Evolutionary conservation across 2,797 vertebrate genomes (phyloP), one percentile per base, ranked within the genome.

Genomic region (Yasuhikotakia modesta): DNA sequence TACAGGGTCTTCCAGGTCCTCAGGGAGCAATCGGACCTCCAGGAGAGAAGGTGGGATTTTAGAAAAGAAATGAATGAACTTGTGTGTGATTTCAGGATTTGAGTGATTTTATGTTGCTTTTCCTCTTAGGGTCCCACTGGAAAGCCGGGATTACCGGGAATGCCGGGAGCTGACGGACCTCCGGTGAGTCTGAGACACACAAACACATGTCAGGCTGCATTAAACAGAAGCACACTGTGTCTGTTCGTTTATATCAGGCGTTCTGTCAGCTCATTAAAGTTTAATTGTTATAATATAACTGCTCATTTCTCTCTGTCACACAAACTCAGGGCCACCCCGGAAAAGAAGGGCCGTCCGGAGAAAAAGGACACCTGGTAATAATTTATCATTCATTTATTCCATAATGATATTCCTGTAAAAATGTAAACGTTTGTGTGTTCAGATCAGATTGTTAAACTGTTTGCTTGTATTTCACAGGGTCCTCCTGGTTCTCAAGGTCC

Each of bases 151-250:
- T 93, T 99, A 76, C 94, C 97, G 70, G 97, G 97, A 84, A 96
- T 98, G 95, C 96, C 97, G 13, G 98, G 98, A 65, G 95, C 95
- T 1, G 98, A 99, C 0, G 98, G 98, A 19, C 98, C 98, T 5
- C 95, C 97, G 68, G 97, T 99, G 84, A 96, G 96, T 94, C 0
- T 0, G 10, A 63, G 45, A 61, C 22, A 46, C 43, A 61, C 68
- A 73, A 58, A 72, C 17, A 46, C 67, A 53, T 8, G 8, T 58
- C 22, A 5, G 5, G 3, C 22, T 16, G 55, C 21, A 35, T 76
- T 53, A 35, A 24, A 45, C 35, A 32, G 14, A 52, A 46, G 22
- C 58, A 17, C 71, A 35, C 63, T 52, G 19, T 52, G 58, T 21
- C 5, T 5, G 50, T 61, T 43, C 11, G 45, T 16, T 52, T 48